Evolutionary conservation across 2,888 invertebrate species (phyloP).

Genomic region (Pegoplata infirma): DNA sequence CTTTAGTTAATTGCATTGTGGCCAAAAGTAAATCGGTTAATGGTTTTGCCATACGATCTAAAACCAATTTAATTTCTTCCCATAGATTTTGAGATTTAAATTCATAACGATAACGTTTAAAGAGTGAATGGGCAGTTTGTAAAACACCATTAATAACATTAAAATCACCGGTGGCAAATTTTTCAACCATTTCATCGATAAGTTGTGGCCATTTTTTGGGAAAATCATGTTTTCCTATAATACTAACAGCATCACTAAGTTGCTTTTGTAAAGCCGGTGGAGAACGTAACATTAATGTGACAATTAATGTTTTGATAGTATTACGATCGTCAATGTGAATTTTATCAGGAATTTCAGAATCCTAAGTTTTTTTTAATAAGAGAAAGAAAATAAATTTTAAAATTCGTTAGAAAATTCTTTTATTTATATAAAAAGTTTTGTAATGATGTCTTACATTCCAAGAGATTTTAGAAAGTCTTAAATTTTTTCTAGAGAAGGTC

Average conservation of each 20-base stretch:
- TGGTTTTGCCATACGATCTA: slow-evolving; percentile 95
- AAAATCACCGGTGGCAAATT: slow-evolving; percentile 94
- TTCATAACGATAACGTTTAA: slow-evolving; percentile 96
- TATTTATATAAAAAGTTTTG: no score
- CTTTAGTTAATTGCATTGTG: slow-evolving; percentile 88
- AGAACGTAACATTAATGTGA: slow-evolving; percentile 94
- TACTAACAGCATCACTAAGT: slow-evolving; percentile 95
- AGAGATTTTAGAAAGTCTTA: no score
- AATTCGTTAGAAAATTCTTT: no score
- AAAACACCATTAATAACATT: slow-evolving; percentile 96
- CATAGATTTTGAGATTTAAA: slow-evolving; percentile 96
- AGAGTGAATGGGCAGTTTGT: slow-evolving; percentile 96
- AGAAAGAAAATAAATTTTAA: neutral
- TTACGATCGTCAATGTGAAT: slow-evolving; percentile 89
- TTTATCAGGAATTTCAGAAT: slow-evolving; percentile 86
- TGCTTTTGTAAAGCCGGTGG: slow-evolving; percentile 95
- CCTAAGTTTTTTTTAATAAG: slow-evolving; percentile 70
- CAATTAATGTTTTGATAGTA: slow-evolving; percentile 90
- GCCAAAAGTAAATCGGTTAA: slow-evolving; percentile 95
- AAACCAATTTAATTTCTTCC: slow-evolving; percentile 97
- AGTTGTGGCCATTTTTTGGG: slow-evolving; percentile 97
- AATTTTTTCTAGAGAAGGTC: no score
- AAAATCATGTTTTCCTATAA: slow-evolving; percentile 98
- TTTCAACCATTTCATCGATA: slow-evolving; percentile 94
- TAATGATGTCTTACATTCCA: no score